These are phyloP conservation scores for Helicoverpa zea DNA, from an alignment of 1,140 invertebrate species.

Conservation along the genomic window DNA sequence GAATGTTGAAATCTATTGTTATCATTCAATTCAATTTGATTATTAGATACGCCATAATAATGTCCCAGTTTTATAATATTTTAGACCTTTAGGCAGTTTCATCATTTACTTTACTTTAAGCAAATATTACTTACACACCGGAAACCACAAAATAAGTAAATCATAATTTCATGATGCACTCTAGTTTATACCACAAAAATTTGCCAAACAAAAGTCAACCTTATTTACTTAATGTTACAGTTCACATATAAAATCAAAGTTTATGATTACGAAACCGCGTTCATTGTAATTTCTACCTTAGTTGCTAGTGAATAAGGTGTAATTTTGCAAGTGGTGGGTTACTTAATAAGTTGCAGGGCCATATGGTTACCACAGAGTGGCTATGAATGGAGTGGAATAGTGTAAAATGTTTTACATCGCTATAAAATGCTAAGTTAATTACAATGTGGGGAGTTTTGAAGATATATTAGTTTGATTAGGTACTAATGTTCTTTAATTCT, in stretches of 20 bases:
- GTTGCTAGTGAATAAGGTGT: background rate
- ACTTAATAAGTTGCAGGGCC: conserved; percentile 18
- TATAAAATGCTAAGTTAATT: background rate
- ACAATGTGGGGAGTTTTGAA: conserved; percentile 16
- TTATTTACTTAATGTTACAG: background rate
- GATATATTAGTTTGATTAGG: background rate
- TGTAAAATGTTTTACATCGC: conserved; percentile 33
- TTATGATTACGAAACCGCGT: background rate
- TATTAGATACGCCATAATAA: background rate
- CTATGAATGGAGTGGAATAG: conserved; percentile 25
- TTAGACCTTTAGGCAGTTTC: no score
- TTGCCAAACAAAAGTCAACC: conserved; percentile 1
- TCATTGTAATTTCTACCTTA: conserved; percentile 15
- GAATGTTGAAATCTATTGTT: no score
- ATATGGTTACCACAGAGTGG: conserved; percentile 41
- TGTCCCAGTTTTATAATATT: background rate
- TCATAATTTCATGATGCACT: background rate
- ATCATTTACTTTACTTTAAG: no score
- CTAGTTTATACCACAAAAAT: background rate
- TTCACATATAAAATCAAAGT: background rate
- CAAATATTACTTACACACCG: background rate
- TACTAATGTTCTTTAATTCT: background rate
- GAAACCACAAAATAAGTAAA: conserved; percentile 34
- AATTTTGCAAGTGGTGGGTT: conserved; percentile 2
- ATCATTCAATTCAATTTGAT: no score